Percentiles rank a stretch among this genome's conserved stretches.
phyloP scores from a whole-genome alignment of 2,888 invertebrate genomes.

The Balanococcus diminutus region DNA sequence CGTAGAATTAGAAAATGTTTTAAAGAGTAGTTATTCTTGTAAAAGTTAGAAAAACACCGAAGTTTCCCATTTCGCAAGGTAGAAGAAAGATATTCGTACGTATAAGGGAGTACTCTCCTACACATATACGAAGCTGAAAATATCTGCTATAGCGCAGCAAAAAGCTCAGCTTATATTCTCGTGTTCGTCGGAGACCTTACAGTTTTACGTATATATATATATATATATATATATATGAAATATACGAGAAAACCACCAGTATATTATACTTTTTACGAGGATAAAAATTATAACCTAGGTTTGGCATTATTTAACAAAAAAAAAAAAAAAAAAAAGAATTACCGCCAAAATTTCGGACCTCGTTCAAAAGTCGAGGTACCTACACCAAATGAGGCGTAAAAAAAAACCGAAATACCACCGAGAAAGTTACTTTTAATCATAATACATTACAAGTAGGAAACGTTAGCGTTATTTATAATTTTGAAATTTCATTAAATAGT shows the following conservation, averaged over 20 bases:
- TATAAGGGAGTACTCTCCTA: too few relatives aligned
- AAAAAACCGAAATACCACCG: background rate
- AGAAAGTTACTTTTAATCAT: conserved; percentile 7
- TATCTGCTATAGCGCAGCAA: background rate
- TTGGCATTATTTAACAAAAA: background rate
- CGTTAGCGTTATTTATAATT: background rate
- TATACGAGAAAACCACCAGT: background rate
- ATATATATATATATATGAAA: background rate
- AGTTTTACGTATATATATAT: background rate
- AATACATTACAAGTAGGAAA: background rate
- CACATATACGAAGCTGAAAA: background rate
- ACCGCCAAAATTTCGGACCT: background rate
- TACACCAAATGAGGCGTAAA: background rate
- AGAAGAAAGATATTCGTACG: background rate
- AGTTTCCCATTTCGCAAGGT: conserved; percentile 10
- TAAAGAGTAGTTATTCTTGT: conserved; percentile 35
- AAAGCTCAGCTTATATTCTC: conserved; percentile 5
- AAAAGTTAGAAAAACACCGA: conserved; percentile 28
- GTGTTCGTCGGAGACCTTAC: background rate
- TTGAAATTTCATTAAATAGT: background rate
- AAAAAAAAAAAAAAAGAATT: background rate
- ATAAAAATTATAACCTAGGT: conserved; percentile 9
- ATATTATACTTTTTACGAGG: conserved; percentile 21
- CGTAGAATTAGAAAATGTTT: conserved; percentile 32
- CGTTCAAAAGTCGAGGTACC: background rate